Percentiles rank a stretch among this genome's conserved stretches.
Evolutionary conservation across 1,140 invertebrate species (phyloP).

Genomic region (Panagrolaimus sp.): DNA sequence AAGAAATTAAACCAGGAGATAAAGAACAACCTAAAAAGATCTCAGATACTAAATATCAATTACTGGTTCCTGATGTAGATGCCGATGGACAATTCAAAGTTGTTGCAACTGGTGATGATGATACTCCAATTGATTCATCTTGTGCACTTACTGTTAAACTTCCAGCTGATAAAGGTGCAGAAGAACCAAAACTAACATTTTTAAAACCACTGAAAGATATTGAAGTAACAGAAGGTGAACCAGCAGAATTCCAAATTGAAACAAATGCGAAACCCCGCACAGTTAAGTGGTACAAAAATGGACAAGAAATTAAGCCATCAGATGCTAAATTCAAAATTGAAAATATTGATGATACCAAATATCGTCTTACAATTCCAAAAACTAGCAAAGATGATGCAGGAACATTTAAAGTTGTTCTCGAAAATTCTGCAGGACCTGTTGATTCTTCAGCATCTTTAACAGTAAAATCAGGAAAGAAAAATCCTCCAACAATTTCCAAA

Average conservation of each 20-base stretch:
- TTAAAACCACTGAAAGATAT: slow-evolving; percentile 49
- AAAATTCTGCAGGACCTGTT: slow-evolving; percentile 48
- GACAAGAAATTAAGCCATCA: slow-evolving; percentile 48
- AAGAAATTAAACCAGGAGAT: slow-evolving; percentile 38
- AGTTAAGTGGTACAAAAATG: slow-evolving; percentile 56
- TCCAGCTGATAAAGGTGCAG: slow-evolving; percentile 25
- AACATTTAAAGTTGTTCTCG: slow-evolving; percentile 57
- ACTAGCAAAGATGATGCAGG: slow-evolving; percentile 59
- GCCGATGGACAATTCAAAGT: slow-evolving; percentile 36
- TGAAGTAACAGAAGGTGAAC: slow-evolving; percentile 50
- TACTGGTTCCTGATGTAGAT: slow-evolving; percentile 31
- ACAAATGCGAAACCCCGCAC: slow-evolving; percentile 47
- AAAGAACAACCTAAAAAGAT: slow-evolving; percentile 31
- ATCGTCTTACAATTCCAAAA: slow-evolving; percentile 59
- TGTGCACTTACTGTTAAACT: slow-evolving; percentile 60
- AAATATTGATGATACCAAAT: slow-evolving; percentile 38
- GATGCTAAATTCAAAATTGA: slow-evolving; percentile 17
- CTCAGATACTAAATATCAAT: slow-evolving; percentile 28
- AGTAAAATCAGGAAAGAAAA: slow-evolving; percentile 22
- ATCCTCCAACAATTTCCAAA: slow-evolving; percentile 52
- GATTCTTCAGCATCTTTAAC: slow-evolving; percentile 51
- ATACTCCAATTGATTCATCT: slow-evolving; percentile 64
- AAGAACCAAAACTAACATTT: slow-evolving; percentile 46
- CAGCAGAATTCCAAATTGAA: slow-evolving; percentile 46
- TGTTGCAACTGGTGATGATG: slow-evolving; percentile 66